Evolutionary conservation across 2,888 invertebrate genomes (phyloP).

Genomic region (Graphium colonna): DNA sequence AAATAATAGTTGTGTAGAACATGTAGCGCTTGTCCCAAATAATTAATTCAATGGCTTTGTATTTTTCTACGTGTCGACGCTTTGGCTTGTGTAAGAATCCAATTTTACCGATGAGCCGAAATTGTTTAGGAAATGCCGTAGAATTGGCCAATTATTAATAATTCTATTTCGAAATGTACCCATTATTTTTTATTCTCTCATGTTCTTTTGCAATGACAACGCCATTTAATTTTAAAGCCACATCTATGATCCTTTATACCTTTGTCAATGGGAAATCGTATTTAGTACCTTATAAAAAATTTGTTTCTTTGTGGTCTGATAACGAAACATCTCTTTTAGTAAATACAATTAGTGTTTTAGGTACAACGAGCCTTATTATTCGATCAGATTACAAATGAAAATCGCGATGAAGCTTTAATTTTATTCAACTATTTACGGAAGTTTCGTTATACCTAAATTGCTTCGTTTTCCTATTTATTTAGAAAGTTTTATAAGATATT

Average conservation of each 20-base stretch:
- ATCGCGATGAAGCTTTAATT: constrained; percentile 20
- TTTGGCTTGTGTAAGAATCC: too few relatives aligned
- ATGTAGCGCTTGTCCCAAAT: constrained; percentile 15
- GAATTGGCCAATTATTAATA: too few relatives aligned
- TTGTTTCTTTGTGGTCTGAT: too few relatives aligned
- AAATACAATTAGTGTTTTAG: neutral
- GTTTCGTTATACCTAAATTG: constrained; percentile 25
- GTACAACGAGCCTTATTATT: neutral
- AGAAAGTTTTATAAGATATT: constrained; percentile 47
- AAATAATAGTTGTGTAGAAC: constrained; percentile 23
- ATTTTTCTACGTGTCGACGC: neutral
- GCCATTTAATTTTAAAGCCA: too few relatives aligned
- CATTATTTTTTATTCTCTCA: too few relatives aligned
- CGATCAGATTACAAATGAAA: constrained; percentile 1
- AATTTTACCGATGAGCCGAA: too few relatives aligned
- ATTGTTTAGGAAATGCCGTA: too few relatives aligned
- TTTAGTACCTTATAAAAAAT: too few relatives aligned
- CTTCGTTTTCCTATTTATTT: constrained; percentile 36
- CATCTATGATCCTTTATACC: too few relatives aligned
- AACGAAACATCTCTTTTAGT: too few relatives aligned
- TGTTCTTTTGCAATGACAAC: neutral
- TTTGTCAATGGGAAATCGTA: too few relatives aligned
- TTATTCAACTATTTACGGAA: constrained; percentile 1
- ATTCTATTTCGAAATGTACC: too few relatives aligned
- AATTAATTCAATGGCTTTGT: constrained; percentile 9